These are phyloP conservation scores for Drosophila fungiperda DNA, from an alignment of 2,888 invertebrate species.

Conservation along the genomic window DNA sequence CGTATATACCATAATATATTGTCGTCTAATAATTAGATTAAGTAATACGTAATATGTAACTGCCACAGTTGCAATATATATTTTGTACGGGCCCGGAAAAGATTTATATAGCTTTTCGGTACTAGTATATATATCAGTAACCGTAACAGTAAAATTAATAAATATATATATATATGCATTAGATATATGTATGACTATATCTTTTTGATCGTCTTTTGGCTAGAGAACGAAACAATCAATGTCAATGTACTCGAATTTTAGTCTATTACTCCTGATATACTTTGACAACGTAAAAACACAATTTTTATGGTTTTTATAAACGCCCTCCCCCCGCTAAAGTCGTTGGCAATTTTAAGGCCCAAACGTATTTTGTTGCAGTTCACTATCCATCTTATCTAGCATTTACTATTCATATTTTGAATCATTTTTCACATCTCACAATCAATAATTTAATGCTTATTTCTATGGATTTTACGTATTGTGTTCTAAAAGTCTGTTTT, in stretches of 20 bases:
- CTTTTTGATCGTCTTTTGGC: slow-evolving; percentile 61
- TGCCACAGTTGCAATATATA: slow-evolving; percentile 7
- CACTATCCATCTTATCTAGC: background rate
- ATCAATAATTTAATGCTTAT: background rate
- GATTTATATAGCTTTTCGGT: slow-evolving; percentile 38
- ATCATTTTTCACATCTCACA: background rate
- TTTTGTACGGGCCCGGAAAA: slow-evolving; percentile 33
- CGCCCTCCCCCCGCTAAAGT: slow-evolving; percentile 65
- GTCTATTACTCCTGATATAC: slow-evolving; percentile 85
- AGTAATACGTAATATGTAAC: slow-evolving; percentile 32
- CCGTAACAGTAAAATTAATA: slow-evolving; percentile 14
- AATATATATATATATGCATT: slow-evolving; percentile 19
- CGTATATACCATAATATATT: slow-evolving; percentile 34
- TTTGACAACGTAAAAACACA: slow-evolving; percentile 82
- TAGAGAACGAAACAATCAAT: slow-evolving; percentile 65
- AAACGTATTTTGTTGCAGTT: slow-evolving; percentile 59
- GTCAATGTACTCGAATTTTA: slow-evolving; percentile 84
- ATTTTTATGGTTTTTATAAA: slow-evolving; percentile 63
- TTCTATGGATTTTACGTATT: background rate
- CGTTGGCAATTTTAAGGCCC: slow-evolving; percentile 82
- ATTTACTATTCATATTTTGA: background rate
- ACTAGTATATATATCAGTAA: slow-evolving; percentile 30
- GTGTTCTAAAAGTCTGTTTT: slow-evolving; percentile 6
- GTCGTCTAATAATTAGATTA: slow-evolving; percentile 49
- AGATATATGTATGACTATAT: slow-evolving; percentile 16